Evolutionary conservation across 2,113 vertebrate genomes (phyloP).

Genomic region (Sceloporus undulatus): DNA sequence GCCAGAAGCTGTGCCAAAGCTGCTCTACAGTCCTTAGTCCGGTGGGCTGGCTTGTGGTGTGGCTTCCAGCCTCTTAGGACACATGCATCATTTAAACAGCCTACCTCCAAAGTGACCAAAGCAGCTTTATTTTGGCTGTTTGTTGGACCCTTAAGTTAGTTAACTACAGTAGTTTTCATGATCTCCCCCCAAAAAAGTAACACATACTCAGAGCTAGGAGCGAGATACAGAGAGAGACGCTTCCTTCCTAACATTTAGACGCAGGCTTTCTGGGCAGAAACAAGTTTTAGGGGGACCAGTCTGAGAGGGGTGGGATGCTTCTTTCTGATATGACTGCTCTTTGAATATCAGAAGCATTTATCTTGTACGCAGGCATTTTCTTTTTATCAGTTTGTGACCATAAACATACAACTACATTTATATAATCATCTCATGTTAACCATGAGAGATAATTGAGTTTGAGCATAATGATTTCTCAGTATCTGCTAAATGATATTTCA

Average conservation of each 20-base stretch:
- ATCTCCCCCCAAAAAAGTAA: too few relatives aligned
- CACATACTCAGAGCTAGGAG: not conserved
- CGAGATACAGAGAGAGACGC: not conserved
- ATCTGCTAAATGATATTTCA: not conserved
- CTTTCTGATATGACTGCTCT: not conserved
- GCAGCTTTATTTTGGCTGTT: too few relatives aligned
- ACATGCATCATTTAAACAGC: too few relatives aligned
- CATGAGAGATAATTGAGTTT: not conserved
- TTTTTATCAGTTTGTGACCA: too few relatives aligned
- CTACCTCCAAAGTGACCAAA: too few relatives aligned
- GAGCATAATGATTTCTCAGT: not conserved
- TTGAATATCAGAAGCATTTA: not conserved
- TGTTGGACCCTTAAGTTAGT: too few relatives aligned
- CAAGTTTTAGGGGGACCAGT: not conserved
- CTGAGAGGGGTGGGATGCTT: not conserved
- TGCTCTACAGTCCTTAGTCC: too few relatives aligned
- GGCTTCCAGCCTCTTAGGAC: too few relatives aligned
- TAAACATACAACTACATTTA: not conserved
- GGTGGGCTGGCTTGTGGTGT: too few relatives aligned
- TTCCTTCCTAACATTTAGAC: not conserved
- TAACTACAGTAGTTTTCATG: too few relatives aligned
- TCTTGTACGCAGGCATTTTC: too few relatives aligned
- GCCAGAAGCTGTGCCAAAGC: too few relatives aligned
- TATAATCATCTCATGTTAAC: not conserved
- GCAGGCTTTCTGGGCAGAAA: not conserved